Percentiles rank a stretch among this genome's conserved stretches.
phyloP scores from a whole-genome alignment of 2,113 vertebrate species.

The Nannospalax galili region DNA sequence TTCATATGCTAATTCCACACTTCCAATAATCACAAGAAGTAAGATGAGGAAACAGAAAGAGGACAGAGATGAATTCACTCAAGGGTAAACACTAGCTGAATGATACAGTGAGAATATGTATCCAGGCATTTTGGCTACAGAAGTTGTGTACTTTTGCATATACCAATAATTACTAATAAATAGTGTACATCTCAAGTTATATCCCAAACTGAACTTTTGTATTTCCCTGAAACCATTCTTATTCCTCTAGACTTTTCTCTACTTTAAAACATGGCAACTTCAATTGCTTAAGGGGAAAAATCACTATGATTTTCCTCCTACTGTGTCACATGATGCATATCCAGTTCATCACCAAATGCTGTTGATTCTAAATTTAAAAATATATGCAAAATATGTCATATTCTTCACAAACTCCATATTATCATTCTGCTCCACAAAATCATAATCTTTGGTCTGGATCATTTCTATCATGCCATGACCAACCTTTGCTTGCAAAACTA shows the following conservation, averaged over 20 bases:
- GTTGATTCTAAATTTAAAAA: slow-evolving; percentile 15
- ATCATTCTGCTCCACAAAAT: not conserved
- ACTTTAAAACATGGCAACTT: slow-evolving; percentile 9
- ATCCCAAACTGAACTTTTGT: not conserved
- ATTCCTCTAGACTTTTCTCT: not conserved
- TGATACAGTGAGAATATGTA: not conserved
- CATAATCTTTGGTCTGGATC: not conserved
- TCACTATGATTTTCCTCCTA: not conserved
- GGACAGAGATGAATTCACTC: not conserved
- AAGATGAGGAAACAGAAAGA: not conserved
- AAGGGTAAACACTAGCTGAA: not conserved
- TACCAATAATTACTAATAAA: not conserved
- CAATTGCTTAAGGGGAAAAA: not conserved
- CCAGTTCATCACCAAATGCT: not conserved
- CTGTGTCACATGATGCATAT: not conserved
- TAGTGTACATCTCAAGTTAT: not conserved
- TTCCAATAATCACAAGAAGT: not conserved
- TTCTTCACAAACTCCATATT: not conserved
- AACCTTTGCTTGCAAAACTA: not conserved
- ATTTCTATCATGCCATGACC: not conserved
- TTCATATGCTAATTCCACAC: not conserved
- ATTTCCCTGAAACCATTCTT: not conserved
- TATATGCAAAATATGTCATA: not conserved
- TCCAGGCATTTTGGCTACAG: not conserved
- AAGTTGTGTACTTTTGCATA: not conserved